phyloP scores from a whole-genome alignment of 2,797 vertebrate species.

The Pseudochromis fuscus region DNA sequence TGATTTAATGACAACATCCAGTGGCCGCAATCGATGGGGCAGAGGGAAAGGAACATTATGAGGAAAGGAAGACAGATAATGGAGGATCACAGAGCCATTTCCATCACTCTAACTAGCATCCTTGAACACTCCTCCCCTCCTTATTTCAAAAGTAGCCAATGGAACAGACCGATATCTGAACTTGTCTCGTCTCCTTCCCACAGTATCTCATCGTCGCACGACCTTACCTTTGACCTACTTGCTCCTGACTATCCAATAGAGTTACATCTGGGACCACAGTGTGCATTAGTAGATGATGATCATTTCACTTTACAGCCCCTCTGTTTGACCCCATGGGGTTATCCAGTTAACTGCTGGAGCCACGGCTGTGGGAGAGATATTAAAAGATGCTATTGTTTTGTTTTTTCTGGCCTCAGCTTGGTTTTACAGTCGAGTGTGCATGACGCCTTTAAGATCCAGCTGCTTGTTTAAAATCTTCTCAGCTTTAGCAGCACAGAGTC shows the following conservation, averaged over 20 bases:
- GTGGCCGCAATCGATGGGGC: constrained; percentile 83
- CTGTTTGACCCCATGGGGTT: constrained; percentile 21
- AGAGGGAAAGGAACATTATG: constrained; percentile 83
- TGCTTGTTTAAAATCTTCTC: constrained; percentile 15
- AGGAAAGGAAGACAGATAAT: constrained; percentile 84
- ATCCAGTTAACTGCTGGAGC: constrained; percentile 7
- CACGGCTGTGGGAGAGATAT: background rate
- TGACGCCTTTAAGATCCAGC: constrained; percentile 1
- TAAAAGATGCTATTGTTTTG: constrained; percentile 19
- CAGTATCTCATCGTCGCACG: background rate
- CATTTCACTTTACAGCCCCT: constrained; percentile 39
- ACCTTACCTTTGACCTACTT: constrained; percentile 38
- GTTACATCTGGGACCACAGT: constrained; percentile 44
- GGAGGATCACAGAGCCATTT: constrained; percentile 83
- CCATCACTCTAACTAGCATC: constrained; percentile 80
- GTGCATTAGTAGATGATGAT: constrained; percentile 22
- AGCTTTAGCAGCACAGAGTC: background rate
- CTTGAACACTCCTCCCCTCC: constrained; percentile 68
- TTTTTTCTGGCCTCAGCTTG: background rate
- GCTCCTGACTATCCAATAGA: constrained; percentile 9
- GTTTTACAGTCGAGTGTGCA: constrained; percentile 7
- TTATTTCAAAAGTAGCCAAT: constrained; percentile 40
- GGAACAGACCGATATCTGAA: constrained; percentile 26
- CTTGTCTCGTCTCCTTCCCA: constrained; percentile 5
- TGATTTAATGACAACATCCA: constrained; percentile 86